Base-by-base conservation (phyloP, 2,113 vertebrate species). In the Gambusia holbrooki region DNA sequence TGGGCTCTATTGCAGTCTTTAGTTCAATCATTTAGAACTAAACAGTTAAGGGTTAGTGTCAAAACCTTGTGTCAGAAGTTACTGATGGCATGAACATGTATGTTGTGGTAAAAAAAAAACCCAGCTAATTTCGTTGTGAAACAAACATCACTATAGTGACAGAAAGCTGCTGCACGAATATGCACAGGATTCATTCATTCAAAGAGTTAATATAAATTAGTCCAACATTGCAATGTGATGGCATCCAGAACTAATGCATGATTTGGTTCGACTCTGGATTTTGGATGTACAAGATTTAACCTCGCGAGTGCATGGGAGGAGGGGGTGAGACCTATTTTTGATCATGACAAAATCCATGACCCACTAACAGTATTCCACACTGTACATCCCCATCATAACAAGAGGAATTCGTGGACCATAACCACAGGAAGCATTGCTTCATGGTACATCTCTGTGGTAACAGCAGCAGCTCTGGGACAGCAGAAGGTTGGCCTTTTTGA, bases 401-500 rank as follows among this genome's bases (percentile, higher is more conserved):
- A 82, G 79, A 86, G 74, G 66, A 89, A 81, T 85, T 89, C 88
- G 88, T 90, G 87, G 80, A 87, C 82, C 74, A 54, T 76, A 86
- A 72, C 84, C 68, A 65, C 84, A 82, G 90, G 89, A 82, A 71
- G 60, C 91, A 93, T 94, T 94, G 93, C 87, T 91, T 87, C 82
- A 66, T 54, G 72, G 62, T 13, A 7, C 29, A 69, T 93, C 86
- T 61, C 93, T 77, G 62, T 90, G 90, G 92, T 72, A 89, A 95
- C 91, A 73, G 73, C 66, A 60, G 85, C 72, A 74, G 83, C 73
- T 71, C n/a, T 79, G 77, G 69, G 69, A 82, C 15, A 70, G 71
- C 74, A 82, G 77, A 68, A 81, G 71, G 69, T 62, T 58, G 69
- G 77, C 79, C 76, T 62, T 61, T 60, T 91, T 83, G 80, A 77